phyloP scores from a whole-genome alignment of 1,140 invertebrate species.

The Trinorchestia longiramus region DNA sequence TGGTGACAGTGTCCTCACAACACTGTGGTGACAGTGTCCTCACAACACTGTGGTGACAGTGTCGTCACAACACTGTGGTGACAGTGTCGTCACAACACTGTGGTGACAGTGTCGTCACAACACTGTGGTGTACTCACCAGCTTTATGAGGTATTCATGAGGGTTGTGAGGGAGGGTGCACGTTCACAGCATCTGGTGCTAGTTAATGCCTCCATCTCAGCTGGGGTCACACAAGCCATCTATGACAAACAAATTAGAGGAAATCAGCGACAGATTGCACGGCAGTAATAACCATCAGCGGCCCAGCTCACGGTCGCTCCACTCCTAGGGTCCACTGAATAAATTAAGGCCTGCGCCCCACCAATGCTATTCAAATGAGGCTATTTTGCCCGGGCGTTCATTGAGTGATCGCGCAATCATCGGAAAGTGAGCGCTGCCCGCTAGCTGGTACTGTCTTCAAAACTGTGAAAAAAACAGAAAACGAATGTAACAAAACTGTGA shows the following conservation, averaged over 20 bases:
- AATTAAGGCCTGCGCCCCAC: neutral
- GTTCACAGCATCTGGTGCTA: neutral
- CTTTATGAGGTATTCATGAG: too few species aligned
- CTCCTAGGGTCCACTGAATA: neutral
- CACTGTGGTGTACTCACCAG: too few species aligned
- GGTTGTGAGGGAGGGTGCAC: too few species aligned
- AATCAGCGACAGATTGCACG: conserved; percentile 32
- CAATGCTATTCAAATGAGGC: conserved; percentile 21
- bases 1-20: neutral
- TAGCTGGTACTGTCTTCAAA: too few species aligned
- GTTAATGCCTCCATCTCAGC: neutral
- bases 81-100: too few species aligned
- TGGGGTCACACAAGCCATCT: neutral
- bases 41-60: too few species aligned
- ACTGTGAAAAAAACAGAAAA: too few species aligned
- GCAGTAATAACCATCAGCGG: conserved; percentile 11
- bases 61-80: too few species aligned
- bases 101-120: too few species aligned
- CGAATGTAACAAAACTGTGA: too few species aligned
- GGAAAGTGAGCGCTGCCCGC: neutral
- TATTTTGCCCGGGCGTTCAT: neutral
- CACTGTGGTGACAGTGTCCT: too few species aligned
- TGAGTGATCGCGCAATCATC: conserved; percentile 1
- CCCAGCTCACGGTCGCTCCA: too few species aligned
- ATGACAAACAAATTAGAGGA: conserved; percentile 33